These are phyloP conservation scores for Xestia ashworthii DNA, from an alignment of 2,888 invertebrate genomes.

Conservation along the genomic window DNA sequence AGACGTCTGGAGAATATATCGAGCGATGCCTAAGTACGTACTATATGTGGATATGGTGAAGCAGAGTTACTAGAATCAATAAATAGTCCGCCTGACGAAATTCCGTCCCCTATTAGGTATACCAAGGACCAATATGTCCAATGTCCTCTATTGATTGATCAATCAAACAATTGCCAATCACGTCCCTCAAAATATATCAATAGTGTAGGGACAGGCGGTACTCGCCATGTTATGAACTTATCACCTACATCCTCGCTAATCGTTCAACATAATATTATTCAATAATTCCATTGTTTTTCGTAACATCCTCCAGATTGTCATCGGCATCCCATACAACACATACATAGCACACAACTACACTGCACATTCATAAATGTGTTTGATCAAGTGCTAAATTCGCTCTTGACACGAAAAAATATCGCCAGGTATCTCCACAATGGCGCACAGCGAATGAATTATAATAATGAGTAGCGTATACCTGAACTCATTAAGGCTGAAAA, in stretches of 20 bases:
- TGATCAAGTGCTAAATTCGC: constrained; percentile 60
- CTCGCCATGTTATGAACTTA: background rate
- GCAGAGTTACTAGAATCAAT: background rate
- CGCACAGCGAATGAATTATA: constrained; percentile 57
- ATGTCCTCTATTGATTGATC: background rate
- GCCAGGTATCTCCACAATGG: constrained; percentile 46
- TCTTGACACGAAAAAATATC: constrained; percentile 63
- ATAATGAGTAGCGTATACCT: constrained; percentile 49
- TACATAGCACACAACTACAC: background rate
- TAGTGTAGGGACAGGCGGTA: background rate
- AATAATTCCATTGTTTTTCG: constrained; percentile 43
- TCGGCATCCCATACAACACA: constrained; percentile 6
- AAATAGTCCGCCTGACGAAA: background rate
- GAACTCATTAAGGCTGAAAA: constrained; percentile 64
- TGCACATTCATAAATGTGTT: constrained; percentile 41
- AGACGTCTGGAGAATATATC: constrained; percentile 2
- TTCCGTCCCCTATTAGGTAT: background rate
- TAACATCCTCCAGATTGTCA: constrained; percentile 17
- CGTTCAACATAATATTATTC: constrained; percentile 14
- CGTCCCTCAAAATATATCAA: background rate
- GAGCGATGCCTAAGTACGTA: constrained; percentile 2
- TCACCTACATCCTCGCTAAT: background rate
- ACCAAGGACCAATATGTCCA: background rate
- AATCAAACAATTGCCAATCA: background rate
- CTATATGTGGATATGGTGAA: background rate